These are phyloP conservation scores for Alligator mississippiensis DNA, from an alignment of 2,113 vertebrate genomes.

Conservation along the genomic window DNA sequence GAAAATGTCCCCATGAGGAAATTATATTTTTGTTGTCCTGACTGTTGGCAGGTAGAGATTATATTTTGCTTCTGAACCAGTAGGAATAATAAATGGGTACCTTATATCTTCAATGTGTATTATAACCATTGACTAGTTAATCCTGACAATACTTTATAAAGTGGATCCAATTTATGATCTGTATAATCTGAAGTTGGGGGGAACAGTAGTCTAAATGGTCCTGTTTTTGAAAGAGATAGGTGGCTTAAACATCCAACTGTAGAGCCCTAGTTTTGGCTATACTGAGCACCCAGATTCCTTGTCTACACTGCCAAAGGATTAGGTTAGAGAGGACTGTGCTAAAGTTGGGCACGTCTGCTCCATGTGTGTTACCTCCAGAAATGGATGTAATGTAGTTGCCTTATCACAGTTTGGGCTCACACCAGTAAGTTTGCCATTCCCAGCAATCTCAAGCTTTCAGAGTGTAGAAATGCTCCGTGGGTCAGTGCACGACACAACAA, in stretches of 20 bases:
- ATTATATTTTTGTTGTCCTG: background rate
- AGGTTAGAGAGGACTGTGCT: no score
- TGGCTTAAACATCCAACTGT: background rate
- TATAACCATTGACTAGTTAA: background rate
- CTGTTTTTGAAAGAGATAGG: background rate
- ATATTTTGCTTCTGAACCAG: background rate
- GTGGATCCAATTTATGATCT: background rate
- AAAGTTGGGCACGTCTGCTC: no score
- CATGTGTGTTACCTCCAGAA: no score
- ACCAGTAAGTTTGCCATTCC: no score
- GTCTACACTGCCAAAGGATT: no score
- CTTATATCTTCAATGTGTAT: background rate
- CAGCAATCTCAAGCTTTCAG: no score
- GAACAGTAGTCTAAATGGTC: no score
- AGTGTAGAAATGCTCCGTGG: no score
- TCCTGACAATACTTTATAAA: background rate
- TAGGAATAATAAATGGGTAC: background rate
- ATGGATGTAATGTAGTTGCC: no score
- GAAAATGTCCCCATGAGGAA: accelerated
- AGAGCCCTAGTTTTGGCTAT: background rate
- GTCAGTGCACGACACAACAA: no score
- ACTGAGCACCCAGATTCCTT: background rate
- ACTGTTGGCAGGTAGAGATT: background rate
- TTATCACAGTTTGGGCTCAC: no score
- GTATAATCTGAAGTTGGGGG: no score